Evolutionary conservation across 2,888 invertebrate genomes (phyloP).

Genomic region (Drepanosiphum platanoidis): DNA sequence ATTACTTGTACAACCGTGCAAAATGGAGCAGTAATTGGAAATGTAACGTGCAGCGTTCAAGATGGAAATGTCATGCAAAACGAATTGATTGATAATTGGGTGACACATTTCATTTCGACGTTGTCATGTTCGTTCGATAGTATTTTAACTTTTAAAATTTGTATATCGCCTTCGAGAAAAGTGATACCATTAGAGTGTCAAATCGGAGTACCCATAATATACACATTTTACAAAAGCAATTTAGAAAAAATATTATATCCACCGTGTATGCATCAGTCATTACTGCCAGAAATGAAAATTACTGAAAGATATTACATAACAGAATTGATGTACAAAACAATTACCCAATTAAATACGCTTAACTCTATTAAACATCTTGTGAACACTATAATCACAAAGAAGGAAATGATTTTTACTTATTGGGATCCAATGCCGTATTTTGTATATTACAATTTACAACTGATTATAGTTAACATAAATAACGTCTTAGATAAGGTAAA

Average conservation of each 20-base stretch:
- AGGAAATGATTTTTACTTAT: slow-evolving; percentile 82
- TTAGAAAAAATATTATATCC: slow-evolving; percentile 73
- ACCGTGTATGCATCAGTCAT: slow-evolving; percentile 70
- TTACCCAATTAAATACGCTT: slow-evolving; percentile 69
- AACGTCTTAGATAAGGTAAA: slow-evolving; percentile 68
- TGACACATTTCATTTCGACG: slow-evolving; percentile 77
- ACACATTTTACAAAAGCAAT: slow-evolving; percentile 79
- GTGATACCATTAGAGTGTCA: slow-evolving; percentile 76
- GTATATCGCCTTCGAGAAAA: slow-evolving; percentile 71
- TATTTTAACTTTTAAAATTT: slow-evolving; percentile 80
- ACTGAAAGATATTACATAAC: slow-evolving; percentile 71
- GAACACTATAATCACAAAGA: slow-evolving; percentile 78
- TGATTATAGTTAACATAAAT: slow-evolving; percentile 74
- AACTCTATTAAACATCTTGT: slow-evolving; percentile 73
- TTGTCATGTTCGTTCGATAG: slow-evolving; percentile 71
- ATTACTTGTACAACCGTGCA: slow-evolving; percentile 85
- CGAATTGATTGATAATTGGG: slow-evolving; percentile 76
- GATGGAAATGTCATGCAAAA: slow-evolving; percentile 73
- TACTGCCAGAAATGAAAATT: slow-evolving; percentile 70
- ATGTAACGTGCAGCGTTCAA: slow-evolving; percentile 80
- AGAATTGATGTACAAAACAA: slow-evolving; percentile 71
- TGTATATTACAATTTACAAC: slow-evolving; percentile 84
- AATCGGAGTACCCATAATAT: slow-evolving; percentile 82
- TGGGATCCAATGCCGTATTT: slow-evolving; percentile 90
- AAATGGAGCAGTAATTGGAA: slow-evolving; percentile 80